Evolutionary conservation across 2,888 invertebrate genomes (phyloP), one percentile per base, ranked within the genome.

Genomic region (Drosophila melanocephala): DNA sequence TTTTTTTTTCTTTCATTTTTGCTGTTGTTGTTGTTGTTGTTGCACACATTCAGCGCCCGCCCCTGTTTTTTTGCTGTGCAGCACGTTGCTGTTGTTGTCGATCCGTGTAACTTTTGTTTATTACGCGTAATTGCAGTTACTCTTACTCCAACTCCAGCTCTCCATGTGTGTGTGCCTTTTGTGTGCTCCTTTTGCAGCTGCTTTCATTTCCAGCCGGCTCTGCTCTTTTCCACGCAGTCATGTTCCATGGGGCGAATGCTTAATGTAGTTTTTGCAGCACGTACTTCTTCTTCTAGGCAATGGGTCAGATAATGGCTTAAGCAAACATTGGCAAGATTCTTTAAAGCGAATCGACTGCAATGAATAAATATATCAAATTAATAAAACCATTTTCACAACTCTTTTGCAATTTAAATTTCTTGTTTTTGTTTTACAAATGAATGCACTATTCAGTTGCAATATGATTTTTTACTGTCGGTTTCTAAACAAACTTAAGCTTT

Each of bases 81-180:
- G 76, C 53, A 59, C 30, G 58, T 56, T 35, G 55, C 19, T 47
- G 73, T 79, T 73, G 55, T 59, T 62, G 66, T 72, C 73, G 79
- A 74, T 77, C 73, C 73, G 70, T 84, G 87, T 90, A 91, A 91
- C 89, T 91, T 92, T 82, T 91, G 88, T 89, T 91, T 91, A 91
- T 92, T 90, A 84, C 80, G 79, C 83, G 81, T 91, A 91, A 92
- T 91, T 91, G 91, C 87, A 84, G 92, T 91, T 89, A 87, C 82
- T 79, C 77, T 75, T 74, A 81, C 77, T 81, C 74, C 73, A 58
- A 73, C 60, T 64, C 50, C 51, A 42, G 64, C 68, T 67, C 72
- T 76, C 72, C 61, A 55, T 73, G 53, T 75, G 52, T 75, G 50
- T 76, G 72, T 75, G 75, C 83, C 74, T 79, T 83, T 79, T 81